Base-by-base conservation (phyloP, 2,888 invertebrate genomes). In the Notodonta ziczac region DNA sequence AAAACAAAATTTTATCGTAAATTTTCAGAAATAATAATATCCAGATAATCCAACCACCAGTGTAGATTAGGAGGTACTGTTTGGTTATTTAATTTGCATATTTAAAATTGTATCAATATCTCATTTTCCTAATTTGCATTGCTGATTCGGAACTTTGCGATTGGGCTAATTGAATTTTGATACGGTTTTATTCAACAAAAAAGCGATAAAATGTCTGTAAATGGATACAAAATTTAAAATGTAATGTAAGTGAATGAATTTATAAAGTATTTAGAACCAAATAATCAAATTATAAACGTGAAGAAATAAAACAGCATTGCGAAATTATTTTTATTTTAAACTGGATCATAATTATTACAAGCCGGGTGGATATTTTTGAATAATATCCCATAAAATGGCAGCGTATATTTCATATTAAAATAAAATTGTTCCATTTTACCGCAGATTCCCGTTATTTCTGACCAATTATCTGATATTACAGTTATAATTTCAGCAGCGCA, bases 111-210 rank as follows among this genome's bases (percentile, higher is more conserved):
- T 83, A 82, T 82, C 81, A 80, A 77, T 77, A 78, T 80, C 81
- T 79, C 78, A 78, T 77, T 83, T 77, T 56, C 67, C 61, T 72
- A 72, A 85, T 84, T 84, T 82, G 78, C 73, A 84, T 79, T 83
- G 82, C 81, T 75, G 73, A 84, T 83, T 77, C 61, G 63, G 61
- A 77, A 80, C 73, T 78, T 81, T 69, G 68, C 66, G 70, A 78
- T 80, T 70, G 67, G 65, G 65, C 66, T 78, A 77, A 80, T 79
- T 82, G 73, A 82, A 80, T 80, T 81, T 77, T 78, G 69, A 78
- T 80, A 74, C 60, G 67, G 67, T 66, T 78, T 71, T 69, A 67
- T 57, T 42, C n/a, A 9, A 42, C 4, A 42, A 4, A 42, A 4
- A 9, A 12, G 42, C 12, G 42, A 10, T 42, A 42, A 42, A 42